Conservation (phyloP, 2,888 invertebrate species). For the Oithona nana region DNA sequence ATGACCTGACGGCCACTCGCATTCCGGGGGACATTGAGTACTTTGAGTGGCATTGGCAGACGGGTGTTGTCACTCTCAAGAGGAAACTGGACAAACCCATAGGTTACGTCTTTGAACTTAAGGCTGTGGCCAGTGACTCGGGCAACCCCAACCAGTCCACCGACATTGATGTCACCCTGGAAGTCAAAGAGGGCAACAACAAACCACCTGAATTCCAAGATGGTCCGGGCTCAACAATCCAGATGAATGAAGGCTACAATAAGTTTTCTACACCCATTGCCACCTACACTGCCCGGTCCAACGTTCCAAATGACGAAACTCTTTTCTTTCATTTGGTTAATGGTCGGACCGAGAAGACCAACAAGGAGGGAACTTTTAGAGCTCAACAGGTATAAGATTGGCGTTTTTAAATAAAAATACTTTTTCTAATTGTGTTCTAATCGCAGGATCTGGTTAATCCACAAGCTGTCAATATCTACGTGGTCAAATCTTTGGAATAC, state of each 20-base stretch:
- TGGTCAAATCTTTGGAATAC: slow-evolving; percentile 57
- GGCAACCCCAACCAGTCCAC: slow-evolving; percentile 44
- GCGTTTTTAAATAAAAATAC: background rate
- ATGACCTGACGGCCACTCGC: slow-evolving; percentile 31
- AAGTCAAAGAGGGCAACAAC: slow-evolving; percentile 67
- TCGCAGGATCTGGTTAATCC: slow-evolving; percentile 40
- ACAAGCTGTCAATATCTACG: slow-evolving; percentile 45
- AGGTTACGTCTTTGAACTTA: slow-evolving; percentile 45
- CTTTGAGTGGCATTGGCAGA: slow-evolving; percentile 58
- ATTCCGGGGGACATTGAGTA: slow-evolving; percentile 35
- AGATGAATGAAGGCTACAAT: slow-evolving; percentile 49
- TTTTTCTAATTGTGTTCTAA: too few species aligned
- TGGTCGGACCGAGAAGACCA: slow-evolving; percentile 68
- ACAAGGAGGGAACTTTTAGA: slow-evolving; percentile 49
- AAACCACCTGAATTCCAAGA: slow-evolving; percentile 55
- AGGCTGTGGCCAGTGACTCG: slow-evolving; percentile 56
- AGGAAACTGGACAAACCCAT: slow-evolving; percentile 31
- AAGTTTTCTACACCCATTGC: slow-evolving; percentile 50
- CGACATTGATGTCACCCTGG: slow-evolving; percentile 57
- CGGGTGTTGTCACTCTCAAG: slow-evolving; percentile 60
- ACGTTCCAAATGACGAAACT: slow-evolving; percentile 35
- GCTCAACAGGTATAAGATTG: too few species aligned
- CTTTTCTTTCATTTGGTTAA: slow-evolving; percentile 58
- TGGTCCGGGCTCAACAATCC: slow-evolving; percentile 30
- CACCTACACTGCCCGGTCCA: slow-evolving; percentile 48